phyloP scores from a whole-genome alignment of 1,140 invertebrate genomes.

The Campoletis sonorensis region DNA sequence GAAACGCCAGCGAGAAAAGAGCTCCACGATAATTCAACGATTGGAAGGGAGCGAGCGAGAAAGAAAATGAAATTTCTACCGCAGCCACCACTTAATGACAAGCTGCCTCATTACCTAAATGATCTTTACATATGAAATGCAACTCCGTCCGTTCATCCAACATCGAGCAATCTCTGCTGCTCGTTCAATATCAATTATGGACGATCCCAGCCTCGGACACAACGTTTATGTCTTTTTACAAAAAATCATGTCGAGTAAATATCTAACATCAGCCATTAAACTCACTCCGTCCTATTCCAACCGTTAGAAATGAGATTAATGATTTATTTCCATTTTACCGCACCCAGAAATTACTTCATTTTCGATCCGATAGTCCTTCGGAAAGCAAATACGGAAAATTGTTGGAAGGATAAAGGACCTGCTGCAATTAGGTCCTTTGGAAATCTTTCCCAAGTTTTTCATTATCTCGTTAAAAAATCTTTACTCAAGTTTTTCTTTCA shows the following conservation, averaged over 20 bases:
- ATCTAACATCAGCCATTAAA: neutral
- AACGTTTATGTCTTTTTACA: no score
- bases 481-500: no score
- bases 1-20: neutral
- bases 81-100: constrained; percentile 18
- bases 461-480: no score
- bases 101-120: constrained; percentile 31
- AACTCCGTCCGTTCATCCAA: neutral
- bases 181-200: constrained; percentile 22
- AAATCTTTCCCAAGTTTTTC: neutral
- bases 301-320: neutral
- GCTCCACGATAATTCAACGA: constrained; percentile 7
- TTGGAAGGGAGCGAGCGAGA: neutral
- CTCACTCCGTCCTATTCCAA: neutral
- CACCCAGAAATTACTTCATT: neutral
- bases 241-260: neutral
- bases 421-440: neutral
- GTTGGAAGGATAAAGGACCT: neutral
- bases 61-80: neutral
- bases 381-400: neutral
- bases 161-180: constrained; percentile 10
- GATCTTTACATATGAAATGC: constrained; percentile 18
- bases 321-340: neutral
- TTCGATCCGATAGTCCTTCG: neutral
- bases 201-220: neutral